Percentiles rank a stretch among this genome's conserved stretches.
phyloP scores from a whole-genome alignment of 2,888 invertebrate species.

The Cephus nigrinus region DNA sequence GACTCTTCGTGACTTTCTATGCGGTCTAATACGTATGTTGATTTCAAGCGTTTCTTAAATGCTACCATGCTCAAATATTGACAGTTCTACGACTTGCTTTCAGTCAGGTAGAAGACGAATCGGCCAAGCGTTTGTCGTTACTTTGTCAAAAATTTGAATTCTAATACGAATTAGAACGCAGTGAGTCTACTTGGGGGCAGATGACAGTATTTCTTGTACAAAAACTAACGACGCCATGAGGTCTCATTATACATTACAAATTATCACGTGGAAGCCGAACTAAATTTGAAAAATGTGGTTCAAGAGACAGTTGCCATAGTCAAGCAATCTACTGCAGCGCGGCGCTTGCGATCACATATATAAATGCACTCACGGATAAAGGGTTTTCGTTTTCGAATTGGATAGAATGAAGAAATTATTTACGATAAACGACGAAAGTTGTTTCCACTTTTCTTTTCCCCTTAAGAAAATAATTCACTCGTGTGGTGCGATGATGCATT shows the following conservation, averaged over 20 bases:
- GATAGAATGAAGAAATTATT: background rate
- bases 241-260: background rate
- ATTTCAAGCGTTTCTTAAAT: background rate
- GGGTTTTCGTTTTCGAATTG: background rate
- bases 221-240: no score
- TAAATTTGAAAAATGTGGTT: background rate
- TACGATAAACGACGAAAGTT: background rate
- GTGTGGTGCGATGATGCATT: background rate
- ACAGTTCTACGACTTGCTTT: background rate
- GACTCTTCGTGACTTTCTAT: background rate
- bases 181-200: background rate
- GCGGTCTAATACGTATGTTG: background rate
- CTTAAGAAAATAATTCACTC: background rate
- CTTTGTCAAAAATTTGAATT: background rate
- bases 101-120: background rate
- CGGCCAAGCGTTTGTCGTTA: background rate
- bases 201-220: no score
- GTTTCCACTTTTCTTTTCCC: background rate
- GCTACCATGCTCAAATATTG: background rate
- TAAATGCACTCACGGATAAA: slow-evolving; percentile 32
- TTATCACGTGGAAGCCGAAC: background rate
- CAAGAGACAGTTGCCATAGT: slow-evolving; percentile 29
- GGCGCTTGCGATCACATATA: slow-evolving; percentile 46
- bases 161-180: background rate
- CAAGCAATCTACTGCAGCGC: slow-evolving; percentile 54